Evolutionary conservation across 2,888 invertebrate species (phyloP).

Genomic region (Rhorus exstirpatorius): DNA sequence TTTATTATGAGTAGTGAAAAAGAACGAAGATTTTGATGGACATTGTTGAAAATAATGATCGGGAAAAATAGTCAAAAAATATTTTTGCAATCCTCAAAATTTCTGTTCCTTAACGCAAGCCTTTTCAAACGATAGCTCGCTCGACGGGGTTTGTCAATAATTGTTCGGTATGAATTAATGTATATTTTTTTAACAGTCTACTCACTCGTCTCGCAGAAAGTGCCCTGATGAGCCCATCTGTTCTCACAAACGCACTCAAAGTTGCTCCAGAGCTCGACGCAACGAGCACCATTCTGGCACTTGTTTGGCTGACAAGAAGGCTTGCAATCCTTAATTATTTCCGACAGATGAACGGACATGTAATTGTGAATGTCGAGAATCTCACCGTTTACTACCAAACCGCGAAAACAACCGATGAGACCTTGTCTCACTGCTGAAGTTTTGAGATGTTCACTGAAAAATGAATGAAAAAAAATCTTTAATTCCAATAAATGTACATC

Average conservation of each 20-base stretch:
- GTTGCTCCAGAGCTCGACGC: slow-evolving; percentile 96
- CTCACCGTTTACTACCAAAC: slow-evolving; percentile 96
- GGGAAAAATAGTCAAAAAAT: too few species aligned
- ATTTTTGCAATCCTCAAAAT: too few species aligned
- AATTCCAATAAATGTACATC: background rate
- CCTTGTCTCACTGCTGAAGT: slow-evolving; percentile 95
- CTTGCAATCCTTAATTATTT: slow-evolving; percentile 97
- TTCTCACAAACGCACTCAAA: slow-evolving; percentile 97
- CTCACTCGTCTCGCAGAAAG: slow-evolving; percentile 96
- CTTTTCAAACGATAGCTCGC: too few species aligned
- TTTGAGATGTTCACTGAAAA: slow-evolving; percentile 91
- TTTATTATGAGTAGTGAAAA: too few species aligned
- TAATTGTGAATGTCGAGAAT: slow-evolving; percentile 96
- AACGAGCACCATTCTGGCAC: slow-evolving; percentile 96
- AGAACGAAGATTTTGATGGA: too few species aligned
- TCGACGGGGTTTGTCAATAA: too few species aligned
- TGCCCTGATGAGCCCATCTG: slow-evolving; percentile 96
- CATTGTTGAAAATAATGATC: too few species aligned
- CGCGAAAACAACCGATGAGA: slow-evolving; percentile 97
- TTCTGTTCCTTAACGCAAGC: too few species aligned
- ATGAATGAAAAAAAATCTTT: slow-evolving; percentile 72
- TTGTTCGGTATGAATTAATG: too few species aligned
- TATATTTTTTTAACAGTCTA: slow-evolving; percentile 71
- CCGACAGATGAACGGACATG: slow-evolving; percentile 96
- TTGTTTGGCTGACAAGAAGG: slow-evolving; percentile 98